Percentiles rank a stretch among this genome's conserved stretches.
Evolutionary conservation across 2,113 vertebrate genomes (phyloP).

Genomic region (Mobula hypostoma): DNA sequence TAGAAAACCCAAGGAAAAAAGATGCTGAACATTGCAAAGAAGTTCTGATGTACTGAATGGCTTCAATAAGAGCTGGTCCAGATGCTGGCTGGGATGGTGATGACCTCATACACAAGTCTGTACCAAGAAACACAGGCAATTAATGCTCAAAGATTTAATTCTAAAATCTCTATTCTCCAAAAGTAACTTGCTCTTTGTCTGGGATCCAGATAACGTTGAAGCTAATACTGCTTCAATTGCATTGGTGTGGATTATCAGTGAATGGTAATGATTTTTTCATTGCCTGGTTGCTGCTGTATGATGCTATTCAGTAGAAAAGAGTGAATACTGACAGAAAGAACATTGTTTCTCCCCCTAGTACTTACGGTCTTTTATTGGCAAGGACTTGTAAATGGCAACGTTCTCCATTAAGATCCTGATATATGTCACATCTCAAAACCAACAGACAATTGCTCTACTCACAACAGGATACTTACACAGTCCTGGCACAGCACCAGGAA

Average conservation of each 20-base stretch:
- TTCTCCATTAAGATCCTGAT: constrained; percentile 4
- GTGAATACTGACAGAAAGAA: constrained; percentile 5
- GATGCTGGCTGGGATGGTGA: neutral
- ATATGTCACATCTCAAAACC: neutral
- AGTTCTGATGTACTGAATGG: neutral
- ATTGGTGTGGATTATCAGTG: neutral
- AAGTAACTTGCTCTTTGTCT: neutral
- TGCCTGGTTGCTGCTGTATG: neutral
- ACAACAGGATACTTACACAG: constrained; percentile 17
- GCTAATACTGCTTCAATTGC: neutral
- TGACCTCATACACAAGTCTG: neutral
- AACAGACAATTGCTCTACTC: constrained; percentile 28
- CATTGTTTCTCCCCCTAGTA: neutral
- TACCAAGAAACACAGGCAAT: neutral
- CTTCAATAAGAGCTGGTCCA: neutral
- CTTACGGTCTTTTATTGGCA: constrained; percentile 9
- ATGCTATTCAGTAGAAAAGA: neutral
- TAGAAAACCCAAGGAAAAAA: neutral
- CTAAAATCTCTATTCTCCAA: neutral
- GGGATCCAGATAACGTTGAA: neutral
- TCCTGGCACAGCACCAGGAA: neutral
- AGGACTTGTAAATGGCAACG: neutral
- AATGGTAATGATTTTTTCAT: neutral
- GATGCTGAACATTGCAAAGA: neutral
- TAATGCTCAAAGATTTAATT: neutral